Evolutionary conservation across 2,797 vertebrate species (phyloP), one percentile per base, ranked within the genome.

Genomic region (Serranus cabrilla): DNA sequence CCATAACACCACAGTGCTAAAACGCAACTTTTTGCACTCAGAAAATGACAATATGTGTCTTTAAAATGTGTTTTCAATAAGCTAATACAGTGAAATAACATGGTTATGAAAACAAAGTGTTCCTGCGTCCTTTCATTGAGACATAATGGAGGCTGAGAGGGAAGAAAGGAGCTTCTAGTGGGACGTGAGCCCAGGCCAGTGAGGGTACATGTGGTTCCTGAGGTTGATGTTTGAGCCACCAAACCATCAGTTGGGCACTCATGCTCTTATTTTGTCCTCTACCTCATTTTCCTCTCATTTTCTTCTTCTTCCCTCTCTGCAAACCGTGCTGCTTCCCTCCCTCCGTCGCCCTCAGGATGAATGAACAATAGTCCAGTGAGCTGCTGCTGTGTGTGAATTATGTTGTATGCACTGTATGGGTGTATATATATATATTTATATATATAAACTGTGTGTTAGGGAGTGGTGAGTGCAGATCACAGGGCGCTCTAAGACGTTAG

Each of bases 311-410:
- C 54, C 6, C 2, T 66, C 68, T 50, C 70, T 52, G n/a, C n/a
- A n/a, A n/a, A n/a, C n/a, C n/a, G n/a, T n/a, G n/a, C n/a, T 40
- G 75, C 52, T 52, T 83, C 47, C 8, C 17, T 61, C 74, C 71
- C 71, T 63, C 74, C 34, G 54, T 69, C 40, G 58, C 54, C 78
- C 56, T 71, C 76, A 72, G 71, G 70, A 90, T 91, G 85, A 91
- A 91, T 90, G 87, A 91, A 90, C 91, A 90, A 90, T 91, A 80
- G 88, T 71, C 80, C 21, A 75, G 27, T 86, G 84, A 89, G 87
- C 81, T 45, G 47, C 21, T 27, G 56, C 42, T 10, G 71, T 78
- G 70, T 68, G 50, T 71, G 83, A 55, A 42, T 74, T 84, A 65
- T 25, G 5, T 61, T 25, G 50, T 46, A 40, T 25, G 31, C 20